phyloP scores from a whole-genome alignment of 2,113 vertebrate genomes.

The Galeopterus variegatus region DNA sequence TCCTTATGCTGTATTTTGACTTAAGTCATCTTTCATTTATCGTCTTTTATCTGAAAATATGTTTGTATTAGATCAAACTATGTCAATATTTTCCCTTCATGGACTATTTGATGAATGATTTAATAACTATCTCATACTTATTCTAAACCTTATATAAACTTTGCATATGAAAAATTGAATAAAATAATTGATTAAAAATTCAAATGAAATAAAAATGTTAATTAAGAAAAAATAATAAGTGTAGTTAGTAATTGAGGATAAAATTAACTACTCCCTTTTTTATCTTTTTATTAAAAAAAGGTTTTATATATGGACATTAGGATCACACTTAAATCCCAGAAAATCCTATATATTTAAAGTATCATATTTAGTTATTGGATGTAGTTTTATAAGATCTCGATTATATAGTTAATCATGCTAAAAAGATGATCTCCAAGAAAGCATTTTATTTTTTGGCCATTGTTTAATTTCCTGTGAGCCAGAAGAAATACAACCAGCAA shows the following conservation, averaged over 20 bases:
- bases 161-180: neutral
- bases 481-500: neutral
- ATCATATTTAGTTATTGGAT: neutral
- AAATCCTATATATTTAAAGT: slow-evolving; percentile 12
- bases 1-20: neutral
- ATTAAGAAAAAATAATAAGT: neutral
- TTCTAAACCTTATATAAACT: neutral
- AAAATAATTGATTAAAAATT: neutral
- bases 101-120: neutral
- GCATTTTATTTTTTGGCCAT: slow-evolving; percentile 4
- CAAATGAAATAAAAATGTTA: neutral
- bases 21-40: neutral
- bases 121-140: neutral
- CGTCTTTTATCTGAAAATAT: neutral
- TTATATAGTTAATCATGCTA: neutral
- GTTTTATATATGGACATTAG: neutral
- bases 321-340: neutral
- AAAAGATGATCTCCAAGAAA: slow-evolving; percentile 6
- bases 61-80: neutral
- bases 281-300: neutral
- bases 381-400: slow-evolving; percentile 2
- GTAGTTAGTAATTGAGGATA: neutral
- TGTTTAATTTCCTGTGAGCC: neutral
- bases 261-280: neutral
- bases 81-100: neutral